Evolutionary conservation across 2,888 invertebrate genomes (phyloP).

Genomic region (Gortyna flavago): DNA sequence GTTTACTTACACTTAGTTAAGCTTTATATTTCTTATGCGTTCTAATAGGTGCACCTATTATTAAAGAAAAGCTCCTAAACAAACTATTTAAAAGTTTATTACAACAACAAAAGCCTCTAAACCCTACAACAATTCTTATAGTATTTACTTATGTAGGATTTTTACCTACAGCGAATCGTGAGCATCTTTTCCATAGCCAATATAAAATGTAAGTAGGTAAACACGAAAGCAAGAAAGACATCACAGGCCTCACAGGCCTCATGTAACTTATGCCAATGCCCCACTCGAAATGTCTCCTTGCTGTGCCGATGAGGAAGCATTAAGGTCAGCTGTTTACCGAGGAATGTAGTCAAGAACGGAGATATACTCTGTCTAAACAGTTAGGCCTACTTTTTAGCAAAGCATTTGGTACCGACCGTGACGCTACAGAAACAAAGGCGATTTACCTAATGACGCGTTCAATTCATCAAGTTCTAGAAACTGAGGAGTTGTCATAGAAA

Average conservation of each 20-base stretch:
- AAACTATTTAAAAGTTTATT: too few species aligned
- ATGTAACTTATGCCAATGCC: constrained; percentile 40
- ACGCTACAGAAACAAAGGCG: constrained; percentile 68
- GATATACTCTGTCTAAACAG: constrained; percentile 79
- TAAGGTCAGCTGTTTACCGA: constrained; percentile 76
- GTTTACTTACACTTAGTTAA: too few species aligned
- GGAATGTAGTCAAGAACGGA: constrained; percentile 77
- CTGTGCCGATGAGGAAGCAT: constrained; percentile 69
- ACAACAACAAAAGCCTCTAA: not conserved
- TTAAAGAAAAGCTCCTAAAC: not conserved
- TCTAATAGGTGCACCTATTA: not conserved
- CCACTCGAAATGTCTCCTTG: constrained; percentile 52
- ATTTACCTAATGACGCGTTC: constrained; percentile 69
- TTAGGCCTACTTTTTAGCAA: constrained; percentile 84
- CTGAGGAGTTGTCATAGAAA: not conserved
- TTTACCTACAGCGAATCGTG: constrained; percentile 1
- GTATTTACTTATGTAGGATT: not conserved
- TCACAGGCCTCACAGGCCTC: constrained; percentile 39
- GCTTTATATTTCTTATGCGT: not conserved
- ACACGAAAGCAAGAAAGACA: constrained; percentile 44
- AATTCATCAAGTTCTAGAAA: constrained; percentile 42
- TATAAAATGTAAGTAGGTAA: constrained; percentile 18
- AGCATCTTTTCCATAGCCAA: constrained; percentile 13
- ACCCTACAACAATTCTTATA: constrained; percentile 1
- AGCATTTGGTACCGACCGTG: constrained; percentile 76